phyloP scores from a whole-genome alignment of 2,113 vertebrate species.

The Himantopus leucocephalus region DNA sequence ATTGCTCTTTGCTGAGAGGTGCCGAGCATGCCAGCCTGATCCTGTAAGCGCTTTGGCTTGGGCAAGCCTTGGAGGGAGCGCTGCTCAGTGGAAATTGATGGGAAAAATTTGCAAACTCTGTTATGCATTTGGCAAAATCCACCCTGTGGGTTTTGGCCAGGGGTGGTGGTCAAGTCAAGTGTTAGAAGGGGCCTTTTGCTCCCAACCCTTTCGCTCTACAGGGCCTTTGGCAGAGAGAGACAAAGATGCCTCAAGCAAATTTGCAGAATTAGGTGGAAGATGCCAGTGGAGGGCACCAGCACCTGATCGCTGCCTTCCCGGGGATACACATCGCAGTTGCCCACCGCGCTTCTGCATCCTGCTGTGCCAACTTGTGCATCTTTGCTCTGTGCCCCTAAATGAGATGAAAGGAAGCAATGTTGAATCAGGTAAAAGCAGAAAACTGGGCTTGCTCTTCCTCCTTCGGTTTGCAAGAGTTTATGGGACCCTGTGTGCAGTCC shows the following conservation, averaged over 20 bases:
- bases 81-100: neutral
- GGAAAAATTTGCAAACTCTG: neutral
- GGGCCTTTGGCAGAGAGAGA: neutral
- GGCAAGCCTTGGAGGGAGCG: neutral
- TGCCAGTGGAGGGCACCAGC: neutral
- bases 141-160: neutral
- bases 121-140: neutral
- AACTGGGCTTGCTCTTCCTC: neutral
- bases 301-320: neutral
- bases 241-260: neutral
- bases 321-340: neutral
- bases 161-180: no score
- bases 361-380: neutral
- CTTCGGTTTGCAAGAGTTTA: neutral
- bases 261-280: neutral
- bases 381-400: neutral
- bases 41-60: neutral
- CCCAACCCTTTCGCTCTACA: neutral
- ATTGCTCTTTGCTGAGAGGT: neutral
- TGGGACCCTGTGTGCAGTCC: neutral
- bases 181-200: neutral
- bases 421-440: neutral
- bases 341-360: neutral
- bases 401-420: neutral
- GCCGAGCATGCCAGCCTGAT: fast-evolving